Percentiles rank a stretch among this genome's conserved stretches.
Conservation (phyloP, 2,888 invertebrate species). For the Itoplectis maculator region DNA sequence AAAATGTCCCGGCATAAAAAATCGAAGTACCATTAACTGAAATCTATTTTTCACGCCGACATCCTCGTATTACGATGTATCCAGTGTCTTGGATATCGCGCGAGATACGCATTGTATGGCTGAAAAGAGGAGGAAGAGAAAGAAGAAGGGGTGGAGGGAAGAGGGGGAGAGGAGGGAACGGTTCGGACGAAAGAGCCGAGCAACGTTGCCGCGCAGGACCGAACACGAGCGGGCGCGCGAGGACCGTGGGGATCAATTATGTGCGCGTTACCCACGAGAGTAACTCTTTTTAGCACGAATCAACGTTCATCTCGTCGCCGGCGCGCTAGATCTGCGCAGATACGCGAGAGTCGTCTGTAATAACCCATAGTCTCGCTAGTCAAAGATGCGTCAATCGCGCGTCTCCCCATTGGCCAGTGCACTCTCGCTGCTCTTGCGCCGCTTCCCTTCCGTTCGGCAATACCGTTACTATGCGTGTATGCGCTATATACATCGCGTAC, state of each 20-base stretch:
- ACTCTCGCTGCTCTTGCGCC: background rate
- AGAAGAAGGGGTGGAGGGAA: background rate
- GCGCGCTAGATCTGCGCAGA: background rate
- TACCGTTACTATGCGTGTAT: constrained; percentile 20
- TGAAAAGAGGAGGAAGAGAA: constrained; percentile 25
- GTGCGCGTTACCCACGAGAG: constrained; percentile 56
- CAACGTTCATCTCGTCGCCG: constrained; percentile 16
- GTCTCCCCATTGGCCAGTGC: background rate
- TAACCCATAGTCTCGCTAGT: no score
- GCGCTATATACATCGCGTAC: constrained; percentile 18
- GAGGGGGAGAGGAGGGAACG: no score
- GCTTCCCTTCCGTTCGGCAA: background rate
- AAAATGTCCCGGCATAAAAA: no score
- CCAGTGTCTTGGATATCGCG: constrained; percentile 25
- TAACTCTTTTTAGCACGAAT: constrained; percentile 24
- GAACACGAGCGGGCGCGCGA: constrained; percentile 19
- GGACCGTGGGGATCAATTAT: constrained; percentile 67
- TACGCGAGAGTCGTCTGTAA: background rate
- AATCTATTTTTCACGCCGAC: background rate
- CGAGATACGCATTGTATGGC: constrained; percentile 59
- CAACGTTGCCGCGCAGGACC: constrained; percentile 63
- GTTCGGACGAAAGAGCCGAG: background rate
- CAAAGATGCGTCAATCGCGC: background rate
- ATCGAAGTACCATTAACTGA: no score
- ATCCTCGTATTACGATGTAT: constrained; percentile 4